Evolutionary conservation across 2,888 invertebrate genomes (phyloP).

Genomic region (Diaphora mendica): DNA sequence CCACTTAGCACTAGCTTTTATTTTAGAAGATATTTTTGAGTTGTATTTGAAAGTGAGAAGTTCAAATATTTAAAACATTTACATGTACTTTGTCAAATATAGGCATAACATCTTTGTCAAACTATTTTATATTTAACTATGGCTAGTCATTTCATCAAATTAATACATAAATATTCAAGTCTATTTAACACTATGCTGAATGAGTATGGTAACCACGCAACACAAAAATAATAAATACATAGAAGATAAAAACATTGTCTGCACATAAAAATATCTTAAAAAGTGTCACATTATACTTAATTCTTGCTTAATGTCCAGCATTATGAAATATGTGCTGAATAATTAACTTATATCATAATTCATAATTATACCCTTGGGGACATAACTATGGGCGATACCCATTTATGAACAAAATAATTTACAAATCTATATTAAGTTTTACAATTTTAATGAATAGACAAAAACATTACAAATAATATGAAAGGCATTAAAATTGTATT

Average conservation of each 20-base stretch:
- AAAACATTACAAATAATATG: not conserved
- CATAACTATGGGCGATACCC: constrained; percentile 33
- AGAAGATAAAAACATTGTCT: constrained; percentile 42
- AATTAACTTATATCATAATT: constrained; percentile 47
- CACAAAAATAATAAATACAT: constrained; percentile 44
- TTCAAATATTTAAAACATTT: too few species aligned
- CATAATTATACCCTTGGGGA: constrained; percentile 27
- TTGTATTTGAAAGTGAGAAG: too few species aligned
- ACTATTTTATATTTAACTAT: not conserved
- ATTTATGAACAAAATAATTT: constrained; percentile 2
- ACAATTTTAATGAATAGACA: not conserved
- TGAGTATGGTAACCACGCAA: constrained; percentile 42
- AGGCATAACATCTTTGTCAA: not conserved
- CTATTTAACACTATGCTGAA: too few species aligned
- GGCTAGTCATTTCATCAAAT: not conserved
- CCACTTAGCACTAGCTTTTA: constrained; percentile 49
- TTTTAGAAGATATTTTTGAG: too few species aligned
- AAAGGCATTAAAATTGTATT: not conserved
- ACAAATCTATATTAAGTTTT: not conserved
- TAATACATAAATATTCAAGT: too few species aligned
- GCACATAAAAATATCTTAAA: constrained; percentile 48
- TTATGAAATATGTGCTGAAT: constrained; percentile 48
- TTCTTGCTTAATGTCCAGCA: constrained; percentile 51
- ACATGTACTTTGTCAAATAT: too few species aligned
- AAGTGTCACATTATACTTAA: constrained; percentile 43